Conservation (phyloP, 1,140 invertebrate genomes). For the Dendroctonus valens region DNA sequence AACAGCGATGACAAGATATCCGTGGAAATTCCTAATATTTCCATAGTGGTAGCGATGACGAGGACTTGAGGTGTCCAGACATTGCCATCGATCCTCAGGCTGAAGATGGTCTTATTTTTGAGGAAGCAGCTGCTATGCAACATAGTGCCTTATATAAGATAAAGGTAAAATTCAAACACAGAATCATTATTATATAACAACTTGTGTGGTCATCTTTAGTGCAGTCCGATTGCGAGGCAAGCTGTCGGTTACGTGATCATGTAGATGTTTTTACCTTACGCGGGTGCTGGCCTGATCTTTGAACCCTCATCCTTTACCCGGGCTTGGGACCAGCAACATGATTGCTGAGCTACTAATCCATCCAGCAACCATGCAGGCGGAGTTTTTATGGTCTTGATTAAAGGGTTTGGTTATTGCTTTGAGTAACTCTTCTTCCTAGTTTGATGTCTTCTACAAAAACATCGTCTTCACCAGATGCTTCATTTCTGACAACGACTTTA, state of each 20-base stretch:
- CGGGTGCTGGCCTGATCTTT: too few relatives aligned
- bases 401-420: background rate
- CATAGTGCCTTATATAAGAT: constrained; percentile 39
- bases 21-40: constrained; percentile 49
- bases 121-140: constrained; percentile 48
- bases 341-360: too few relatives aligned
- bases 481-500: background rate
- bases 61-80: constrained; percentile 42
- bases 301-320: too few relatives aligned
- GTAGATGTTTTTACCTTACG: too few relatives aligned
- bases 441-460: background rate
- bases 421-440: background rate
- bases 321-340: too few relatives aligned
- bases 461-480: constrained; percentile 2
- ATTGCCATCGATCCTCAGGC: constrained; percentile 46
- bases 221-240: too few relatives aligned
- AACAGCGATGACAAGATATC: constrained; percentile 50
- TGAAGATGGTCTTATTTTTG: constrained; percentile 48
- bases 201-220: too few relatives aligned
- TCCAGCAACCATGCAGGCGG: too few relatives aligned
- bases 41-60: constrained; percentile 46
- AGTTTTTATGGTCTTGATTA: background rate
- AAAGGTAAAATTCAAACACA: constrained; percentile 36
- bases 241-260: too few relatives aligned
- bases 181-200: background rate